Percentiles rank a stretch among this genome's conserved stretches.
Conservation (phyloP, 2,888 invertebrate genomes). For the Dicranocentrus wangi region DNA sequence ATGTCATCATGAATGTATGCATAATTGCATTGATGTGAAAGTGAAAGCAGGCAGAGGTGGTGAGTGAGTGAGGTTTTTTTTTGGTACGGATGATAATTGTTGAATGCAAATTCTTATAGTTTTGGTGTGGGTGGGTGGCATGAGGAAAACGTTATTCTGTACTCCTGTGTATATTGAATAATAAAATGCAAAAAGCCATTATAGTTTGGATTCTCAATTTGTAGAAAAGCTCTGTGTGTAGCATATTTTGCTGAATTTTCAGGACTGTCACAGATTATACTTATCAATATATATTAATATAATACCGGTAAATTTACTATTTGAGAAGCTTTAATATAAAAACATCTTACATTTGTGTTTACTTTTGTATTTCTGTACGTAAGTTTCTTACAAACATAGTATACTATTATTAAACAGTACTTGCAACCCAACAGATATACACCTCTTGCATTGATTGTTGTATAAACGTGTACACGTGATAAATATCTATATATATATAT, state of each 20-base stretch:
- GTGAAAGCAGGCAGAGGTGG: neutral
- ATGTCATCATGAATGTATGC: too few species aligned
- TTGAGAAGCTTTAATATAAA: conserved; percentile 27
- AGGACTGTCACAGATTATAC: conserved; percentile 31
- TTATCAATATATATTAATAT: conserved; percentile 10
- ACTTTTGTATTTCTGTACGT: conserved; percentile 46
- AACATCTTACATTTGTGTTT: conserved; percentile 39
- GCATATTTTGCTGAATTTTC: conserved; percentile 35
- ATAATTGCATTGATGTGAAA: too few species aligned
- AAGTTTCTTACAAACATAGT: conserved; percentile 29
- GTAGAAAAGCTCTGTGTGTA: neutral
- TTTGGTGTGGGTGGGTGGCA: neutral
- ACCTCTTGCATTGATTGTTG: conserved; percentile 37
- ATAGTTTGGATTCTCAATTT: conserved; percentile 37
- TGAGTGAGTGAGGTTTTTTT: neutral
- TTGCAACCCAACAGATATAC: conserved; percentile 19
- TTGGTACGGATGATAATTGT: neutral
- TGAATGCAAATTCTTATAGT: neutral
- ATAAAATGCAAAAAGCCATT: conserved; percentile 30
- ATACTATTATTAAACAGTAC: conserved; percentile 6
- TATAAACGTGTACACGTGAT: conserved; percentile 52
- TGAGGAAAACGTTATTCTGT: conserved; percentile 4
- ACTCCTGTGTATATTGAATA: conserved; percentile 19
- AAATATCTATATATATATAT: too few species aligned
- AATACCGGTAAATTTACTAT: conserved; percentile 24